A percentile compares a stretch with the other conserved stretches of the same genome.
Evolutionary conservation across 2,113 vertebrate genomes (phyloP).

Genomic region (Sylvilagus bachmani): DNA sequence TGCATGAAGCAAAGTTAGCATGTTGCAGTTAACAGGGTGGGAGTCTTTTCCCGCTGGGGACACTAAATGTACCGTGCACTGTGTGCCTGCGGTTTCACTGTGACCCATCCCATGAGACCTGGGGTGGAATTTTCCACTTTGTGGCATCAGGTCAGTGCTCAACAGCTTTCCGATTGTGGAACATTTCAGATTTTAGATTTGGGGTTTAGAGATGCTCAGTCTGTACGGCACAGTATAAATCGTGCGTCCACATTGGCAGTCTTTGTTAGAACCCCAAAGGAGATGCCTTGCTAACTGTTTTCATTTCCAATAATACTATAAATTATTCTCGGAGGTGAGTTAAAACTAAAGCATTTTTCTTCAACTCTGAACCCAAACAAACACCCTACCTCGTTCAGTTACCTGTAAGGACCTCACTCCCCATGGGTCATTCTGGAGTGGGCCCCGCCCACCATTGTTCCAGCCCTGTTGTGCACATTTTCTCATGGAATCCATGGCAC

Average conservation of each 20-base stretch:
- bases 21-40: neutral
- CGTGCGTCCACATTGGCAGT: neutral
- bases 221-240: neutral
- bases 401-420: neutral
- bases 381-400: neutral
- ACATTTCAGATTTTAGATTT: neutral
- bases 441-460: neutral
- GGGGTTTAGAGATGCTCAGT: neutral
- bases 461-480: neutral
- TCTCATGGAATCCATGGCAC: too few relatives aligned
- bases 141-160: neutral
- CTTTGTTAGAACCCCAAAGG: neutral
- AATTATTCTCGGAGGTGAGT: slow-evolving; percentile 2
- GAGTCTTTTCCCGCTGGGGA: neutral
- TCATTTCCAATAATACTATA: neutral
- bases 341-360: slow-evolving; percentile 6
- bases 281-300: neutral
- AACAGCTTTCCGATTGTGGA: neutral
- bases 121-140: neutral
- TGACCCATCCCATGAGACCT: too few relatives aligned
- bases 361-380: neutral
- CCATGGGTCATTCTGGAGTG: neutral
- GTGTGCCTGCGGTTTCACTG: neutral
- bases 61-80: neutral
- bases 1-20: neutral